Evolutionary conservation across 2,888 invertebrate genomes (phyloP), one percentile per base, ranked within the genome.

Genomic region (Erebia aethiops): DNA sequence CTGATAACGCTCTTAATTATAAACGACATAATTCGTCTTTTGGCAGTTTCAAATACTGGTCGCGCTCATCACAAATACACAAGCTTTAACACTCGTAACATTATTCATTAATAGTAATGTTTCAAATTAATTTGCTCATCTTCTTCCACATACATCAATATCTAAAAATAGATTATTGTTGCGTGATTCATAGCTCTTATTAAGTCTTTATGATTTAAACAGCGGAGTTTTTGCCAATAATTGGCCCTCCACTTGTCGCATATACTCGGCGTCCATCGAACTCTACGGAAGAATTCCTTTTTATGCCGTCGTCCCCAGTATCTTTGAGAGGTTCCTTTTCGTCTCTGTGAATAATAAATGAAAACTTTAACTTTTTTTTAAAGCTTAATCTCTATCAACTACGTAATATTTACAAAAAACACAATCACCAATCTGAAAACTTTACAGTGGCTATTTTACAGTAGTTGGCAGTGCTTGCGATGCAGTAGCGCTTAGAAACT

Each of bases 161-260:
- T 46, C 43, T 56, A 21, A 56, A 43, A 16, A 14, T 65, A 56
- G 63, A 64, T 35, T 43, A 41, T 41, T 56, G 21, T 62, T 51
- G 49, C 8, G 18, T 41, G 52, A 14, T 64, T 64, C 11, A 14
- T 21, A 16, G 1, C 35, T 58, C 14, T 7, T 35, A 35, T 35
- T 7, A 35, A 35, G 35, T 35, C 35, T 35, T 70, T 51, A 13
- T 43, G 51, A 61, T 78, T 89, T 94, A 97, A 80, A 98, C 98
- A 68, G 97, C 97, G n/a, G 98, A 98, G 87, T 98, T 97, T 92
- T 98, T 97, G 79, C 97, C 97, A 82, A 97, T 97, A 80, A 97
- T 95, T 79, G 96, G 96, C 71, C 97, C 97, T 73, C 97, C 97
- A 72, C 97, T 96, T 82, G 97, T 97, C 57, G 97, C 96, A 82